Percentiles rank a stretch among this genome's conserved stretches.
These are phyloP conservation scores for Apoda limacodes DNA, from an alignment of 2,888 invertebrate species.

Conservation along the genomic window DNA sequence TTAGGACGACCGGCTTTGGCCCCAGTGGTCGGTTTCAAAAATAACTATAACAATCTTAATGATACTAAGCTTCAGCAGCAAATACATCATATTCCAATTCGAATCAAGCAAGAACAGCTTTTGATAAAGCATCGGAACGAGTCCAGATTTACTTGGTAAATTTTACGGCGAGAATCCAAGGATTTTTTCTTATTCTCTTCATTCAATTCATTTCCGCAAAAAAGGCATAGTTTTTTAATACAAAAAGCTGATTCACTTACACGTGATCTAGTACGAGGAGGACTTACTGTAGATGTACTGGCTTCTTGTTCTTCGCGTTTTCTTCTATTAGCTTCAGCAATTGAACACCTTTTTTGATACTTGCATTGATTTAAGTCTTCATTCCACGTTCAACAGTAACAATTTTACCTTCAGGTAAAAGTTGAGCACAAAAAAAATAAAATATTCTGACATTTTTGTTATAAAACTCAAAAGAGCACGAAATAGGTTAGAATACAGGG, in stretches of 20 bases:
- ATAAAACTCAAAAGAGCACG: constrained; percentile 7
- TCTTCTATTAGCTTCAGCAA: constrained; percentile 26
- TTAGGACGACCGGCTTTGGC: constrained; percentile 28
- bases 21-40: constrained; percentile 28
- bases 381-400: constrained; percentile 25
- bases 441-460: constrained; percentile 10
- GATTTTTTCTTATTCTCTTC: constrained; percentile 26
- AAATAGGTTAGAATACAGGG: too few relatives aligned
- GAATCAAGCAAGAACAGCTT: constrained; percentile 24
- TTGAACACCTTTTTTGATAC: constrained; percentile 24
- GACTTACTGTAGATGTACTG: too few relatives aligned
- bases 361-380: constrained; percentile 22
- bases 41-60: constrained; percentile 24
- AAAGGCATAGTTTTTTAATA: too few relatives aligned
- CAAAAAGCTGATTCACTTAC: constrained; percentile 27
- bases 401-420: too few relatives aligned
- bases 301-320: constrained; percentile 26
- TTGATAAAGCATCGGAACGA: constrained; percentile 21
- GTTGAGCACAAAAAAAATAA: too few relatives aligned
- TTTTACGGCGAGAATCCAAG: constrained; percentile 20
- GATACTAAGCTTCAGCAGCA: constrained; percentile 33
- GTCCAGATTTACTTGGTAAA: constrained; percentile 20
- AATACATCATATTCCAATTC: constrained; percentile 17
- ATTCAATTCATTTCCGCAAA: too few relatives aligned
- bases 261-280: constrained; percentile 25